A percentile compares a stretch with the other conserved stretches of the same genome.
Conservation (phyloP, 2,797 vertebrate genomes). For the Tadarida brasiliensis region DNA sequence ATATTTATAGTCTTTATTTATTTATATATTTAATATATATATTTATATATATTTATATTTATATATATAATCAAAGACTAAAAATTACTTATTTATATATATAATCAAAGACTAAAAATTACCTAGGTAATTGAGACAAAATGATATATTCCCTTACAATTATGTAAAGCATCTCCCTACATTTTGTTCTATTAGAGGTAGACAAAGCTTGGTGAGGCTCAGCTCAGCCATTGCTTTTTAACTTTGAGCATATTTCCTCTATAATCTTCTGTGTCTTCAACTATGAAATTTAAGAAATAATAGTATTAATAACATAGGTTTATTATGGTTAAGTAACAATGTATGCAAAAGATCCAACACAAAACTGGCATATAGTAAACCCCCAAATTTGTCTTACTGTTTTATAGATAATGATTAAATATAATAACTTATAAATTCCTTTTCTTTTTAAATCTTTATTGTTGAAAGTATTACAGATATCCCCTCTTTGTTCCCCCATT, state of each 20-base stretch:
- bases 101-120: not conserved
- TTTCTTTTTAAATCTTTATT: not conserved
- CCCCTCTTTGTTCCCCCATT: too few species aligned
- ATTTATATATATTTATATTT: too few species aligned
- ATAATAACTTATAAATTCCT: not conserved
- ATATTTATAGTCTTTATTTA: too few species aligned
- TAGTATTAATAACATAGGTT: not conserved
- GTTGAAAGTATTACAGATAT: too few species aligned
- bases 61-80: not conserved
- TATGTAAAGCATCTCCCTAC: not conserved
- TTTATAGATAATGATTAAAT: not conserved
- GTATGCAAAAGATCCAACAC: not conserved
- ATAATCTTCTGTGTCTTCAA: not conserved
- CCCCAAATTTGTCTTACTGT: not conserved
- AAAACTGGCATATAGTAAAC: not conserved
- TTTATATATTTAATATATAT: too few species aligned
- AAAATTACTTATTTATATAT: not conserved
- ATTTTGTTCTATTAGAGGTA: not conserved
- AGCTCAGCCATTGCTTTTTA: not conserved
- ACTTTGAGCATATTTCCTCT: not conserved
- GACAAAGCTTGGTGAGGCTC: not conserved
- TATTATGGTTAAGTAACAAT: not conserved
- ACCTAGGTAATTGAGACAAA: not conserved
- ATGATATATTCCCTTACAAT: not conserved
- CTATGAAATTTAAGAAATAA: not conserved